These are phyloP conservation scores for Halyomorpha halys DNA, from an alignment of 1,140 invertebrate species.

Conservation along the genomic window DNA sequence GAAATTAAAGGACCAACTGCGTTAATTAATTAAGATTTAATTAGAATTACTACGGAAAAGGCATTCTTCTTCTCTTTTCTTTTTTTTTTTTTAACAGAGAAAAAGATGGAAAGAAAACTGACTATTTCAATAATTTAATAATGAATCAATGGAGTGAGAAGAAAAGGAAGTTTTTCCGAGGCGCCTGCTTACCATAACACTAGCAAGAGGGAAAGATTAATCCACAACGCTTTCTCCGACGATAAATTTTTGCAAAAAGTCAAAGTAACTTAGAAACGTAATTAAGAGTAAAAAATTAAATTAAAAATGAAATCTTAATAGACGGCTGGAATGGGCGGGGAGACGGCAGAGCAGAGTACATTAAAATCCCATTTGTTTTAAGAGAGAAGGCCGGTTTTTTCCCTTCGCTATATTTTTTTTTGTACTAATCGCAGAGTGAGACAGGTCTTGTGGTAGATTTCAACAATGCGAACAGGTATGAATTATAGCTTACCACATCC, in stretches of 20 bases:
- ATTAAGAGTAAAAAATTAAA: slow-evolving; percentile 11
- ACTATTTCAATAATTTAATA: slow-evolving; percentile 8
- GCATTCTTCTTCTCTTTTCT: slow-evolving; percentile 1
- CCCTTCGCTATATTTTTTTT: neutral
- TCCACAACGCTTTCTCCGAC: neutral
- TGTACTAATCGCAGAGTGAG: too few species aligned
- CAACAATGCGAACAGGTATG: too few species aligned
- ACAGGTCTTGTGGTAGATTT: too few species aligned
- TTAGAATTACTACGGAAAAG: neutral
- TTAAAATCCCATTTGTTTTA: slow-evolving; percentile 9
- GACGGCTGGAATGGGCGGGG: neutral
- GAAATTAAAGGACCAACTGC: too few species aligned
- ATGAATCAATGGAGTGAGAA: slow-evolving; percentile 8
- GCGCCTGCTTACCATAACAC: neutral
- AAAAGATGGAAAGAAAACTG: neutral
- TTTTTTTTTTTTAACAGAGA: neutral
- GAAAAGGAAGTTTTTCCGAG: slow-evolving; percentile 7
- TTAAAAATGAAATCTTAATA: slow-evolving; percentile 12
- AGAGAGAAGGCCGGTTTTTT: neutral
- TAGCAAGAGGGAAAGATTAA: neutral
- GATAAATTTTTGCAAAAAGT: slow-evolving; percentile 11
- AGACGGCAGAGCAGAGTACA: neutral
- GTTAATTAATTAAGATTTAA: slow-evolving; percentile 2
- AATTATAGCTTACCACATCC: too few species aligned
- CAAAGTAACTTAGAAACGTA: slow-evolving; percentile 2